Base-by-base conservation (phyloP, 2,113 vertebrate species). In the Bothrops jararaca region DNA sequence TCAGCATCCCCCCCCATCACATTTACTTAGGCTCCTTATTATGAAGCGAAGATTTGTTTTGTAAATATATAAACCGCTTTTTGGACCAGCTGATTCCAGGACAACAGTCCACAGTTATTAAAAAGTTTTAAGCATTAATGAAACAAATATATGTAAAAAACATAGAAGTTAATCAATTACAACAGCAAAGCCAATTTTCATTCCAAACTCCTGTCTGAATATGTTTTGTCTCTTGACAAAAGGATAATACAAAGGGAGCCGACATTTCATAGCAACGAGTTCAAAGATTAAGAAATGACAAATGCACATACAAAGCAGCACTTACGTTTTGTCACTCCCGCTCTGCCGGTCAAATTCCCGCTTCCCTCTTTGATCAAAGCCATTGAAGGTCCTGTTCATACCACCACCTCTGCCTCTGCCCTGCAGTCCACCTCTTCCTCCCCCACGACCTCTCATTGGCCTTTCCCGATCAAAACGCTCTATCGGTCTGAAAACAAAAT, bases 271-370 rank as follows among this genome's bases (percentile, higher is more conserved):
- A 74, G n/a, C 69, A 74, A 34, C 18, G 6, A 39, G 15, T 8
- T 39, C 69, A 80, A 80, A 80, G n/a, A 29, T 52, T 53, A 90
- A 1, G 50, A 24, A 9, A 93, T 0, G 2, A 15, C 74, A 39
- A 87, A 0, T 90, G 13, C n/a, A 93, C 20, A 93, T 18, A 85
- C 4, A 89, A 69, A 95, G 91, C 45, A 95, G 91, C 48, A 97
- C 98, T 98, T 97, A 98, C 98, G 1, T 97, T 97, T 98, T 96
- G 86, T 97, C 97, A 93, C 92, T 98, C 34, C 96, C 97, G 92
- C 97, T 98, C 54, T 98, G 98, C 87, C 98, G 97, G 94, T 99
- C 98, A 95, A 97, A 98, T 88, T 98, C 98, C 53, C 95, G 88
- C 94, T 98, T 99, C 92, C 98, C 98, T 96, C 98, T 98, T 52